phyloP scores from a whole-genome alignment of 2,888 invertebrate species.

The Pseudeuparius sepicola region DNA sequence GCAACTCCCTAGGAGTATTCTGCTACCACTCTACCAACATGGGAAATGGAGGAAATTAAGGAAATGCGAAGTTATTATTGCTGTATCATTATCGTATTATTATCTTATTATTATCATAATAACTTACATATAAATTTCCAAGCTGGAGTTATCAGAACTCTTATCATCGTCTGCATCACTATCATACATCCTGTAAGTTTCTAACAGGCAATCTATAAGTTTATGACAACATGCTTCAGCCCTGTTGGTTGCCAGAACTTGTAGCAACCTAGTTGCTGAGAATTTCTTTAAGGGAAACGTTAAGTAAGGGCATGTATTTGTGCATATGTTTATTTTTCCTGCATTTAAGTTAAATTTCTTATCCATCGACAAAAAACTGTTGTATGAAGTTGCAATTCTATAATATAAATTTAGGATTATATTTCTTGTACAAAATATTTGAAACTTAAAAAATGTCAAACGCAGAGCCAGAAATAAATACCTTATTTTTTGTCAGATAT shows the following conservation, averaged over 20 bases:
- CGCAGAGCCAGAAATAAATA: too few species aligned
- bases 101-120: slow-evolving; percentile 6
- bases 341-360: slow-evolving; percentile 43
- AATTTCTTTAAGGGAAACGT: slow-evolving; percentile 61
- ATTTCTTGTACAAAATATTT: too few species aligned
- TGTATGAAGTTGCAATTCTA: slow-evolving; percentile 55
- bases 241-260: slow-evolving; percentile 59
- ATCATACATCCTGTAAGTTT: slow-evolving; percentile 52
- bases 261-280: slow-evolving; percentile 62
- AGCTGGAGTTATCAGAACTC: slow-evolving; percentile 53
- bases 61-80: too few species aligned
- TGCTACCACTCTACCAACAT: too few species aligned
- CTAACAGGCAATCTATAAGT: slow-evolving; percentile 58
- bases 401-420: slow-evolving; percentile 31
- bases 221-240: slow-evolving; percentile 61
- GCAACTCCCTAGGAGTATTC: too few species aligned
- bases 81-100: too few species aligned
- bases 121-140: slow-evolving; percentile 59
- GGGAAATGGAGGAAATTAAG: too few species aligned
- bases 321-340: slow-evolving; percentile 53
- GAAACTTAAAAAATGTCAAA: too few species aligned
- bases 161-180: slow-evolving; percentile 42
- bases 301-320: slow-evolving; percentile 65
- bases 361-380: slow-evolving; percentile 50
- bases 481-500: too few species aligned